phyloP scores from a whole-genome alignment of 2,113 vertebrate species.

The Hemiscyllium ocellatum region DNA sequence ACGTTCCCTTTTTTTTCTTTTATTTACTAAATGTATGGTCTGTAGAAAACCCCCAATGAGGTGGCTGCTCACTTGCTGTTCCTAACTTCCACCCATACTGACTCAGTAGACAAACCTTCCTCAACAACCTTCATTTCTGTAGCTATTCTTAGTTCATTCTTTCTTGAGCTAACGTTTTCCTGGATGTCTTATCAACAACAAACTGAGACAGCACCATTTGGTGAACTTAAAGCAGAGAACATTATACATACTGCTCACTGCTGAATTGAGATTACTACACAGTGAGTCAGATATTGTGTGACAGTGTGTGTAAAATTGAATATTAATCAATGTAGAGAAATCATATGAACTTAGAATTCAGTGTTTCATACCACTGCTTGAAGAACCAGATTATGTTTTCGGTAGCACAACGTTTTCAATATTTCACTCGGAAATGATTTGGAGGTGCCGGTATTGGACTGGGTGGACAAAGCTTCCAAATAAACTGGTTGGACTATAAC shows the following conservation, averaged over 20 bases:
- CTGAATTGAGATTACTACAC: not conserved
- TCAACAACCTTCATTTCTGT: no score
- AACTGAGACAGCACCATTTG: not conserved
- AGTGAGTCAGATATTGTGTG: not conserved
- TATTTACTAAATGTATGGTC: not conserved
- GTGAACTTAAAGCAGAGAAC: not conserved
- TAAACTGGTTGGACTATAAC: no score
- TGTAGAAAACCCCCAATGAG: no score
- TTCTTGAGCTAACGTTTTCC: not conserved
- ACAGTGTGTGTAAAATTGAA: not conserved
- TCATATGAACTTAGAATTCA: not conserved
- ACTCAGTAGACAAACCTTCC: no score
- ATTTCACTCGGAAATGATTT: not conserved
- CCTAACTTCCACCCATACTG: no score
- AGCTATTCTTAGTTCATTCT: not conserved
- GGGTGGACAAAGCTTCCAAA: no score
- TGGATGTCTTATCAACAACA: not conserved
- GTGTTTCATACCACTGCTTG: not conserved
- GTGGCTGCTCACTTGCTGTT: no score
- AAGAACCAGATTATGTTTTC: not conserved
- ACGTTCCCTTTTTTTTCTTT: not conserved
- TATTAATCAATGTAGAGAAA: not conserved
- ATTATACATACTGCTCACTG: not conserved
- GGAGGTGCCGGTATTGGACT: no score
- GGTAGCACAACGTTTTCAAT: not conserved